These are phyloP conservation scores for Albula glossodonta DNA, from an alignment of 2,113 vertebrate genomes.

Conservation along the genomic window DNA sequence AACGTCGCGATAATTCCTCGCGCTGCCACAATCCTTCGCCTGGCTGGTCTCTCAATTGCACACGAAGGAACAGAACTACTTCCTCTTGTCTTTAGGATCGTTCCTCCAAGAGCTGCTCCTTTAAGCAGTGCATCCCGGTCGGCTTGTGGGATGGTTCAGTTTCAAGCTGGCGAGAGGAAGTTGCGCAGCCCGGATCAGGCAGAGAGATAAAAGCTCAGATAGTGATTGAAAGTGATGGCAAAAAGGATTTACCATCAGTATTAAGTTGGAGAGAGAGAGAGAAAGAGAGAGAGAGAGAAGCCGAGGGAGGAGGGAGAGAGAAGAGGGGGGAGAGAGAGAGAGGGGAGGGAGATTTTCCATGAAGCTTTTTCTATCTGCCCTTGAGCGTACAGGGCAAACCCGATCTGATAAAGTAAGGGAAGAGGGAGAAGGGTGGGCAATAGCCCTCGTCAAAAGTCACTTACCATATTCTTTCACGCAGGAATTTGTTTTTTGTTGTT, in stretches of 20 bases:
- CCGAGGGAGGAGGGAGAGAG: conserved; percentile 36
- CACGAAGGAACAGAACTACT: neutral
- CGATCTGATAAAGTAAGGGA: conserved; percentile 68
- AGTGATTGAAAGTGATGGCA: conserved; percentile 89
- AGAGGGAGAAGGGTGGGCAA: conserved; percentile 51
- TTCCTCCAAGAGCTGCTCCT: conserved; percentile 67
- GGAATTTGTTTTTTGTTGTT: conserved; percentile 55
- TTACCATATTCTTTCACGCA: conserved; percentile 60
- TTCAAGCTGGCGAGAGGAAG: conserved; percentile 72
- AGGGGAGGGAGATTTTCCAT: conserved; percentile 67
- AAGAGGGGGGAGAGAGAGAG: conserved; percentile 47
- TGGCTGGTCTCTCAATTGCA: neutral
- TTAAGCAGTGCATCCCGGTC: conserved; percentile 72
- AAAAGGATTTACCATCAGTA: conserved; percentile 82
- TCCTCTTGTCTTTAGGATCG: conserved; percentile 21
- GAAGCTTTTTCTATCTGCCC: conserved; percentile 81
- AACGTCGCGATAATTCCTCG: neutral
- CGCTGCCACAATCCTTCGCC: neutral
- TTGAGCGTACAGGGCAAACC: conserved; percentile 75
- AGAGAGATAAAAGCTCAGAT: conserved; percentile 86
- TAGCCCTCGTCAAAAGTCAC: conserved; percentile 66
- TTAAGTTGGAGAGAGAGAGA: conserved; percentile 76
- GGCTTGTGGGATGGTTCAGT: conserved; percentile 70
- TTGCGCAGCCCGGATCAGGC: conserved; percentile 84
- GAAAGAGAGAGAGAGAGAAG: conserved; percentile 54